A percentile compares a stretch with the other conserved stretches of the same genome.
phyloP scores from a whole-genome alignment of 2,113 vertebrate species.

The Corythoichthys haematopterus region DNA sequence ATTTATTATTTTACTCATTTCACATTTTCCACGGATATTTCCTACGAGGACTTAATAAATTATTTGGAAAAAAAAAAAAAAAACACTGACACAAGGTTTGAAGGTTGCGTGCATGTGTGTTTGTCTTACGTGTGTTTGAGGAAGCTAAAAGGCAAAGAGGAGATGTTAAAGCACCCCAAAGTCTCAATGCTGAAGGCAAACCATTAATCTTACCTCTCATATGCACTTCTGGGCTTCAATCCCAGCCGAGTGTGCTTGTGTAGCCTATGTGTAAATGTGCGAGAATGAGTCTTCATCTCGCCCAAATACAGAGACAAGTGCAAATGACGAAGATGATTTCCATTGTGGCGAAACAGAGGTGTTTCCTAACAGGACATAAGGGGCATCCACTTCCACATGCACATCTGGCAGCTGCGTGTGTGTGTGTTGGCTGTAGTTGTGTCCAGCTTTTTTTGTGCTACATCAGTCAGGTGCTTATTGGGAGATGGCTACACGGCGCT shows the following conservation, averaged over 20 bases:
- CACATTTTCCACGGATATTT: background rate
- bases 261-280: conserved; percentile 13
- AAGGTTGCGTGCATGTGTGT: conserved; percentile 10
- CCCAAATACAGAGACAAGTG: conserved; percentile 45
- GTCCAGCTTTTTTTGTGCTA: conserved; percentile 29
- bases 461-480: conserved; percentile 62
- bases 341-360: conserved; percentile 60
- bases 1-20: background rate
- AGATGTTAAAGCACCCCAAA: conserved; percentile 36
- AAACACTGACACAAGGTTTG: conserved; percentile 7
- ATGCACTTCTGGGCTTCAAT: conserved; percentile 59
- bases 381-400: conserved; percentile 25
- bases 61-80: too few relatives aligned
- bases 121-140: background rate
- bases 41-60: background rate
- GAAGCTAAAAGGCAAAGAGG: conserved; percentile 5
- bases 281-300: conserved; percentile 14
- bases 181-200: conserved; percentile 58
- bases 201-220: conserved; percentile 64
- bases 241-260: conserved; percentile 32
- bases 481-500: conserved; percentile 30
- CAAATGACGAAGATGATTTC: conserved; percentile 62
- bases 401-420: background rate
- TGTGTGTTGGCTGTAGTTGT: conserved; percentile 1
- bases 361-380: conserved; percentile 62